phyloP scores from a whole-genome alignment of 2,888 invertebrate genomes.

The Temnothorax rugatulus region DNA sequence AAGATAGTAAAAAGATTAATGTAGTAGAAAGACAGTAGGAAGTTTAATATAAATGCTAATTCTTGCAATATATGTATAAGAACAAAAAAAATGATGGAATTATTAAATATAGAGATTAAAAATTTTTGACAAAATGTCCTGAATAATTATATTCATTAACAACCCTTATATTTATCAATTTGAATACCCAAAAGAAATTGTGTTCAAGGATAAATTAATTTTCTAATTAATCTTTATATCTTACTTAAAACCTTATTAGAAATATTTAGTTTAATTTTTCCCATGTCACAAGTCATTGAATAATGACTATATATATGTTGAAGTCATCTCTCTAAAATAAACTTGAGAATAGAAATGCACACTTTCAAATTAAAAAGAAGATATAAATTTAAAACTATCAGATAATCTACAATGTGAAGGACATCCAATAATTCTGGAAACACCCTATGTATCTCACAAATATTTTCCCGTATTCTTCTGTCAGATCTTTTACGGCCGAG shows the following conservation, averaged over 20 bases:
- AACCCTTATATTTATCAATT: background rate
- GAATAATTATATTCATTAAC: background rate
- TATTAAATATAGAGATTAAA: background rate
- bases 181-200: background rate
- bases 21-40: too few species aligned
- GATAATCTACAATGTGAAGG: background rate
- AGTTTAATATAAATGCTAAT: background rate
- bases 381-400: background rate
- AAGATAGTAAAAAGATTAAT: too few species aligned
- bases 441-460: background rate
- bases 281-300: background rate
- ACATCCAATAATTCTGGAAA: background rate
- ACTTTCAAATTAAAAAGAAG: background rate
- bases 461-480: slow-evolving; percentile 4
- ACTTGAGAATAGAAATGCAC: background rate
- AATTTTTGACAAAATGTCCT: background rate
- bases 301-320: background rate
- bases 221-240: background rate
- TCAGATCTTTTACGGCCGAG: slow-evolving; percentile 4
- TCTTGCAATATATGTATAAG: background rate
- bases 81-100: background rate
- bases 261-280: background rate
- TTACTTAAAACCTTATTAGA: background rate
- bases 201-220: background rate
- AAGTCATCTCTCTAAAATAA: background rate